Conservation (phyloP, 1,140 invertebrate species). For the Drosophila virilis region DNA sequence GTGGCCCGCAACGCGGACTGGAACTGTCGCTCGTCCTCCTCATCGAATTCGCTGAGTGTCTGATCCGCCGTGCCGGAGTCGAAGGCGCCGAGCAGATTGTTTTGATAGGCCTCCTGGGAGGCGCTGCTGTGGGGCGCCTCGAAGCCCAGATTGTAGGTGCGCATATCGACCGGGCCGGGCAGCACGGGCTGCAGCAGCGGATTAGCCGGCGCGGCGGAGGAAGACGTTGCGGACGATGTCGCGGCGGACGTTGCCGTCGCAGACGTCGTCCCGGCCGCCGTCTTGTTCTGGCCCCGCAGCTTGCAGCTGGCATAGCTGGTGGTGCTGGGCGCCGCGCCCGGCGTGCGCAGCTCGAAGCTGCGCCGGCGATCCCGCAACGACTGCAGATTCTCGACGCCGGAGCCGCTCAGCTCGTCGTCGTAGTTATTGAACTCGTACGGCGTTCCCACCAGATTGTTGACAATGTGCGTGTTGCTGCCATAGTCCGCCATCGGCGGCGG, state of each 20-base stretch:
- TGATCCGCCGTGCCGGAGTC: conserved; percentile 88
- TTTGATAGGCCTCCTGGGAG: conserved; percentile 85
- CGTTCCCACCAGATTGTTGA: conserved; percentile 91
- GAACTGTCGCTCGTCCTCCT: conserved; percentile 91
- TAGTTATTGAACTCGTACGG: conserved; percentile 94
- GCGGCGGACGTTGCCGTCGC: neutral
- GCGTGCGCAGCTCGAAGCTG: conserved; percentile 84
- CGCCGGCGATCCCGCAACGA: conserved; percentile 92
- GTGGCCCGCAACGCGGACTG: conserved; percentile 87
- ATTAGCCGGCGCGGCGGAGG: conserved; percentile 12
- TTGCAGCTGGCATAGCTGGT: conserved; percentile 45
- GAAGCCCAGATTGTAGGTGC: conserved; percentile 89
- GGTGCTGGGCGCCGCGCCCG: conserved; percentile 13
- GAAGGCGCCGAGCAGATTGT: conserved; percentile 88
- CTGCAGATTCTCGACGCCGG: conserved; percentile 91
- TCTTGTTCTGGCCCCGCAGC: conserved; percentile 49
- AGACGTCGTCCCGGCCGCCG: conserved; percentile 2
- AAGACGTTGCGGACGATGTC: neutral
- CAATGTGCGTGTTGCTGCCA: conserved; percentile 76
- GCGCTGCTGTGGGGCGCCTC: conserved; percentile 85
- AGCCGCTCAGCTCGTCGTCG: conserved; percentile 90
- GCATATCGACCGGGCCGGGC: conserved; percentile 94
- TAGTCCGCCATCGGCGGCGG: conserved; percentile 79
- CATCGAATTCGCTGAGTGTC: conserved; percentile 89
- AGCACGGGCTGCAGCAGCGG: conserved; percentile 87